phyloP scores from a whole-genome alignment of 2,888 invertebrate species.

The Apantesis nais region DNA sequence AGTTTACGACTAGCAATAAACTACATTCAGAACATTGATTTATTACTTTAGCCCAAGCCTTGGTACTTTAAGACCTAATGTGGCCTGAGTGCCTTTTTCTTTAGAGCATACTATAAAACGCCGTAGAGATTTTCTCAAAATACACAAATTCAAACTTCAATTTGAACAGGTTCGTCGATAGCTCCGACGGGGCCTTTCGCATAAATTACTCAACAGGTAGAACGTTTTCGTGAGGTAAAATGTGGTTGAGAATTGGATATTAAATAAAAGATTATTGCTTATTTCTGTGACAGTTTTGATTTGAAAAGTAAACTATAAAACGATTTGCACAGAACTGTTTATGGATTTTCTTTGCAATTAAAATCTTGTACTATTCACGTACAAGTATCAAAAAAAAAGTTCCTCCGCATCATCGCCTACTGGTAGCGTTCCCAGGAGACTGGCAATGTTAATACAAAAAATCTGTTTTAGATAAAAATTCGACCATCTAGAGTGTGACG shows the following conservation, averaged over 20 bases:
- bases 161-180: slow-evolving; percentile 30
- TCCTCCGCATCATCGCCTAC: too few species aligned
- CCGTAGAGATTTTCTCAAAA: slow-evolving; percentile 33
- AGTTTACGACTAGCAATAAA: slow-evolving; percentile 57
- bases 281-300: slow-evolving; percentile 10
- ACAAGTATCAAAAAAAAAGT: too few species aligned
- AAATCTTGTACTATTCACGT: too few species aligned
- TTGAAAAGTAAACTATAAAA: neutral
- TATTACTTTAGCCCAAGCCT: slow-evolving; percentile 45
- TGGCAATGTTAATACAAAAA: too few species aligned
- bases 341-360: neutral
- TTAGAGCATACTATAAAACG: slow-evolving; percentile 24
- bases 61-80: slow-evolving; percentile 40
- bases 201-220: slow-evolving; percentile 46
- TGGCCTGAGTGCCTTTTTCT: slow-evolving; percentile 25
- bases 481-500: too few species aligned
- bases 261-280: slow-evolving; percentile 16
- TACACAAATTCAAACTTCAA: slow-evolving; percentile 24
- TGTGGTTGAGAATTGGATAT: slow-evolving; percentile 16
- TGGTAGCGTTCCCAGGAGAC: too few species aligned
- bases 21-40: slow-evolving; percentile 49
- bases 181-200: slow-evolving; percentile 17
- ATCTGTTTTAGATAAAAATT: too few species aligned
- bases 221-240: slow-evolving; percentile 21
- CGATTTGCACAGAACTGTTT: neutral